Conservation (phyloP, 2,797 vertebrate species). For the Pangasius mekongensis region DNA sequence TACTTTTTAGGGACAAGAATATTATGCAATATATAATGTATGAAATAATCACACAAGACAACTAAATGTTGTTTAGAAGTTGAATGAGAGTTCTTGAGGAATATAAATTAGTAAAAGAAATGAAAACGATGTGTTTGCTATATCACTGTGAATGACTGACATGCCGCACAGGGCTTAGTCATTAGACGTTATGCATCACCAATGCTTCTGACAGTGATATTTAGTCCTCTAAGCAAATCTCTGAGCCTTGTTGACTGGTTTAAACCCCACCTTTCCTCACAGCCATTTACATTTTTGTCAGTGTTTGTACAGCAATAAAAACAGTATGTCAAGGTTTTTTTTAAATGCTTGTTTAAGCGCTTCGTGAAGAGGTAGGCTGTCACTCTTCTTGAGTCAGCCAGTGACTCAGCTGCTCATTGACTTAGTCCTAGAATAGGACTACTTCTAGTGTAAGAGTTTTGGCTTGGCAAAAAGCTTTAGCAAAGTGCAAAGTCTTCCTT, state of each 20-base stretch:
- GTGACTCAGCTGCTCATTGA: background rate
- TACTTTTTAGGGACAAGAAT: background rate
- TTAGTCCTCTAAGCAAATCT: conserved; percentile 35
- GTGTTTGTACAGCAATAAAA: conserved; percentile 3
- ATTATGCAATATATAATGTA: background rate
- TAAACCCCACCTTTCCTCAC: conserved; percentile 23
- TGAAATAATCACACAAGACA: background rate
- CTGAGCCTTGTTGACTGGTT: conserved; percentile 7
- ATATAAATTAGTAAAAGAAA: conserved; percentile 43
- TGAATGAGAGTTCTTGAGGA: conserved; percentile 4
- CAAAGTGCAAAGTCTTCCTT: background rate
- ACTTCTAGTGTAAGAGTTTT: background rate
- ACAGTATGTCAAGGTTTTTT: background rate
- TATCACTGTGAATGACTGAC: background rate
- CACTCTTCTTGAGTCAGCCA: background rate
- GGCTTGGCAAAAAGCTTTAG: background rate
- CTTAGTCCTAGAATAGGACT: background rate
- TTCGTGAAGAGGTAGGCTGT: background rate
- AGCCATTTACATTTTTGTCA: background rate
- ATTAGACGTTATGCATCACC: conserved; percentile 3
- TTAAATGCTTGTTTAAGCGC: background rate
- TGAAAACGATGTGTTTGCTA: conserved; percentile 48
- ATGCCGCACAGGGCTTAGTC: conserved; percentile 1
- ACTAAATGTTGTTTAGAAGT: conserved; percentile 55
- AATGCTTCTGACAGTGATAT: conserved; percentile 26